Base-by-base conservation (phyloP, 2,888 invertebrate genomes). In the Amphipoea lucens region DNA sequence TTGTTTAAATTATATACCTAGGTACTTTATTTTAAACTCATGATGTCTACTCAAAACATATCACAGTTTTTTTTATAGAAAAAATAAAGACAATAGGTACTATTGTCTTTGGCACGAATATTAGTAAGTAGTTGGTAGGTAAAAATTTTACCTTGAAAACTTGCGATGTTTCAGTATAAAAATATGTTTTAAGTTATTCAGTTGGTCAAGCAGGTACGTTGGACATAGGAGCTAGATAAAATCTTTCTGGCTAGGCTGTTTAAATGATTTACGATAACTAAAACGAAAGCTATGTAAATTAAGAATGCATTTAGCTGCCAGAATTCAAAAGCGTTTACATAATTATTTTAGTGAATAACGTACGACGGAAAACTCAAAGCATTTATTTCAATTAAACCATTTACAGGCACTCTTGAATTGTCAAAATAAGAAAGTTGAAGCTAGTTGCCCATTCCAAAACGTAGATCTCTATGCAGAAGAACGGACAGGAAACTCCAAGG, bases 191-290 rank as follows among this genome's bases (percentile, higher is more conserved):
- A 81, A 81, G 79, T 78, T 84, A 89, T 88, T 80, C 72, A 57
- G 42, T 48, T 63, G 82, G 76, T 83, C 84, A 85, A 76, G 84
- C 62, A 51, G 23, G 57, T 65, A 77, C 63, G 76, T 76, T 68
- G 29, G 68, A 65, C 71, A 62, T 80, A 83, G 54, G 78, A 82
- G 73, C 73, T 76, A 79, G 90, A 86, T 87, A 84, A 63, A 51
- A 88, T 88, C 84, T 81, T 68, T 73, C 51, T 54, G 12, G 68
- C 40, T 66, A 54, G 74, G 76, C 51, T 72, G 81, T 89, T 84
- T 80, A 77, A 84, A 82, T 80, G n/a, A 73, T 76, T 76, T 75
- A 83, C 76, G 77, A 68, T 83, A 81, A 5, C 60, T 66, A 40
- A 70, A 83, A 79, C 76, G 68, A 87, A 84, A 76, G 78, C 62